Evolutionary conservation across 2,113 vertebrate genomes (phyloP).

Genomic region (Ranitomeya imitator): DNA sequence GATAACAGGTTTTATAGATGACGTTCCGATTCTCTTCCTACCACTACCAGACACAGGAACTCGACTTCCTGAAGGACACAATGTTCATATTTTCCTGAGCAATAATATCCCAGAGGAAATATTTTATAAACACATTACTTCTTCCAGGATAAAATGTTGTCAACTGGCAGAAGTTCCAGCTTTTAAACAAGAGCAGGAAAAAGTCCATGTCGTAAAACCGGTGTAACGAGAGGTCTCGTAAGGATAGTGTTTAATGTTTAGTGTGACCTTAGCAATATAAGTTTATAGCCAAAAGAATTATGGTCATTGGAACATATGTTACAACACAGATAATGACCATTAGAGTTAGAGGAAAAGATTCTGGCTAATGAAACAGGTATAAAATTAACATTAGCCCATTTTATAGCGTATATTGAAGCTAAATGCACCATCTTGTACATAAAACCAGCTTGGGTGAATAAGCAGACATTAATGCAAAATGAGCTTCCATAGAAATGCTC

Average conservation of each 20-base stretch:
- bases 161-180: slow-evolving; percentile 30
- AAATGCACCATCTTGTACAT: slow-evolving; percentile 44
- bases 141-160: slow-evolving; percentile 11
- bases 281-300: slow-evolving; percentile 54
- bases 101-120: slow-evolving; percentile 2
- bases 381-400: slow-evolving; percentile 51
- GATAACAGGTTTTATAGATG: neutral
- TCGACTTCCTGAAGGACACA: slow-evolving; percentile 4
- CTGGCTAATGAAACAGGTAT: slow-evolving; percentile 54
- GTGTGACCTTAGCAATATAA: slow-evolving; percentile 55
- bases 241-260: slow-evolving; percentile 38
- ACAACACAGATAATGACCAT: slow-evolving; percentile 54
- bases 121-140: slow-evolving; percentile 6
- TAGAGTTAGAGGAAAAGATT: slow-evolving; percentile 49
- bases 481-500: neutral
- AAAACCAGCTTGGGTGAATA: slow-evolving; percentile 23
- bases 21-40: neutral
- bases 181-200: slow-evolving; percentile 10
- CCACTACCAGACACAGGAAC: neutral
- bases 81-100: neutral
- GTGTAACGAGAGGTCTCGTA: slow-evolving; percentile 32
- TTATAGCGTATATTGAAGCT: slow-evolving; percentile 43
- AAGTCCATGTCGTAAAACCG: slow-evolving; percentile 1
- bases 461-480: neutral
- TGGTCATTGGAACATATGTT: slow-evolving; percentile 56